Evolutionary conservation across 2,888 invertebrate genomes (phyloP).

Genomic region (Zootermopsis nevadensis): DNA sequence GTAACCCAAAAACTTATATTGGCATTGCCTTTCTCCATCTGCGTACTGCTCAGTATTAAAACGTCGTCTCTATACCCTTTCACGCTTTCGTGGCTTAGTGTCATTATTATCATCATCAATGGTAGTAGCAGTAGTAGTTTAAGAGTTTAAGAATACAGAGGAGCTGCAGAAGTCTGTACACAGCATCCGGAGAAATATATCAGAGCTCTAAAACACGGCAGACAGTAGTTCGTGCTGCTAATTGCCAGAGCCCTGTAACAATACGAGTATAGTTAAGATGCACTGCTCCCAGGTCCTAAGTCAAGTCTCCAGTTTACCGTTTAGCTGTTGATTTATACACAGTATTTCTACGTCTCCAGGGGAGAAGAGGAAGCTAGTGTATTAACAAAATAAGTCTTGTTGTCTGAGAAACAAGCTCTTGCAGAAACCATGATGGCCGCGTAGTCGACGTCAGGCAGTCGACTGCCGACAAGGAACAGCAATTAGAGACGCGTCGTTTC

Average conservation of each 20-base stretch:
- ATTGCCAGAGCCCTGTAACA: conserved; percentile 42
- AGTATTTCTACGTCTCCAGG: conserved; percentile 50
- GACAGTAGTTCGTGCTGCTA: conserved; percentile 25
- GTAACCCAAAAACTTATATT: too few species aligned
- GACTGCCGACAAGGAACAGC: conserved; percentile 41
- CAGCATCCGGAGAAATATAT: conserved; percentile 44
- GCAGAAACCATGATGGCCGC: conserved; percentile 27
- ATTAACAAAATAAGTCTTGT: conserved; percentile 48
- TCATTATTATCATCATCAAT: not conserved
- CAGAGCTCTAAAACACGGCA: conserved; percentile 23
- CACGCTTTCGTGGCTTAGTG: not conserved
- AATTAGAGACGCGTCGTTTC: conserved; percentile 33
- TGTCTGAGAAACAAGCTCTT: conserved; percentile 26
- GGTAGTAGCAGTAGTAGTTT: not conserved
- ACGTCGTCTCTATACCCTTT: too few species aligned
- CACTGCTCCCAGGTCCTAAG: conserved; percentile 45
- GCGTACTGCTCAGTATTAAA: too few species aligned
- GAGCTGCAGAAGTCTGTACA: conserved; percentile 3
- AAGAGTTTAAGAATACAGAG: not conserved
- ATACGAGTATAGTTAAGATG: conserved; percentile 50
- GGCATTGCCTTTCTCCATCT: too few species aligned
- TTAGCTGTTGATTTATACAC: conserved; percentile 48
- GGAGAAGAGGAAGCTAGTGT: conserved; percentile 41
- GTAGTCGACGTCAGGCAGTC: conserved; percentile 3
- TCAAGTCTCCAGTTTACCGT: conserved; percentile 42